Conservation (phyloP, 2,113 vertebrate species). For the Pristiophorus japonicus region DNA sequence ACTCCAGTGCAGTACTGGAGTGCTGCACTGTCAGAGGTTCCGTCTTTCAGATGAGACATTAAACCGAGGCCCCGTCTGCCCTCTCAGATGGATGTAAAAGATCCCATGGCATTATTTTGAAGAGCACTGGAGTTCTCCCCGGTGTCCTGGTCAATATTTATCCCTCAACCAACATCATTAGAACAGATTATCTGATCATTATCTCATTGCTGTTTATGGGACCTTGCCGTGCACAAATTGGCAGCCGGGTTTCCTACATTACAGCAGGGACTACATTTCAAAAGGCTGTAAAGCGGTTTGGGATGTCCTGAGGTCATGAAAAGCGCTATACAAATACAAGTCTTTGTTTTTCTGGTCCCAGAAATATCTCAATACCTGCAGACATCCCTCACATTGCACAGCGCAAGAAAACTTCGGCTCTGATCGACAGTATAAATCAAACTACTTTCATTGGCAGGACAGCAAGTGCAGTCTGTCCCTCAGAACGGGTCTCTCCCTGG, state of each 20-base stretch:
- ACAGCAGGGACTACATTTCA: not conserved
- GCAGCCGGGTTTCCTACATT: not conserved
- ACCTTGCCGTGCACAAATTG: not conserved
- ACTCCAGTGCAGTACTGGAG: too few species aligned
- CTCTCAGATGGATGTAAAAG: too few species aligned
- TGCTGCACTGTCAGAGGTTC: too few species aligned
- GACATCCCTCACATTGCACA: not conserved
- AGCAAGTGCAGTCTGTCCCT: not conserved
- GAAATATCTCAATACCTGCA: not conserved
- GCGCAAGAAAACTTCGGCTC: not conserved
- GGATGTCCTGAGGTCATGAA: not conserved
- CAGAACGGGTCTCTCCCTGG: not conserved
- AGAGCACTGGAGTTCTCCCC: too few species aligned
- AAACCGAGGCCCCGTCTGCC: too few species aligned
- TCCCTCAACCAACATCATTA: not conserved
- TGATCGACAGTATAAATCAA: not conserved
- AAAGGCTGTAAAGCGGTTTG: not conserved
- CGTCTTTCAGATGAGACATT: too few species aligned
- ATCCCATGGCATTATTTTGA: too few species aligned
- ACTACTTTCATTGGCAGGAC: not conserved
- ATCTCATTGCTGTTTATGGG: not conserved
- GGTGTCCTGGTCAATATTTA: not conserved
- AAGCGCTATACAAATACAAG: not conserved
- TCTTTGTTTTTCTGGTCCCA: not conserved
- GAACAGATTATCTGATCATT: not conserved